Conservation (phyloP, 2,113 vertebrate genomes). For the Semnopithecus entellus region DNA sequence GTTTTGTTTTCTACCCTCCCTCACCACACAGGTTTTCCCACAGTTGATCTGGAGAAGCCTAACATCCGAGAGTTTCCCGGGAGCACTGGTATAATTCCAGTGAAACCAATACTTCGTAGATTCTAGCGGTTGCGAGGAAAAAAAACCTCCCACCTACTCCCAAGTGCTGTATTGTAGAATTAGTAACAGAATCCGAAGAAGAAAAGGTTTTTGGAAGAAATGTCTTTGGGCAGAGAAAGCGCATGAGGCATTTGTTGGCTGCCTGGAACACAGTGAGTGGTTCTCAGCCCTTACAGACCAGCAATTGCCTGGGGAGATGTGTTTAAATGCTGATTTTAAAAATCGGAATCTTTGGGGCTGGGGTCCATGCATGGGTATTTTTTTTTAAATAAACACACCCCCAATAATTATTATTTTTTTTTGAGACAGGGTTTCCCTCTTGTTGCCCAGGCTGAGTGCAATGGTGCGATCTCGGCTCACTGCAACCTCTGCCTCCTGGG, state of each 20-base stretch:
- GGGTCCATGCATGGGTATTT: not conserved
- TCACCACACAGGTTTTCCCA: not conserved
- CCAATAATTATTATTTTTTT: no score
- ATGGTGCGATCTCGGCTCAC: no score
- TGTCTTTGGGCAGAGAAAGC: not conserved
- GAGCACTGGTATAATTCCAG: not conserved
- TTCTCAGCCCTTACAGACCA: rapidly evolving
- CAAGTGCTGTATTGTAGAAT: not conserved
- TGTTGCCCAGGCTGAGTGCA: no score
- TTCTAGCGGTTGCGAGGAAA: not conserved
- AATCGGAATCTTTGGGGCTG: not conserved
- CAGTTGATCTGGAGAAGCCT: not conserved
- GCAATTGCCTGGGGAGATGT: not conserved
- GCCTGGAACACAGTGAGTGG: rapidly evolving
- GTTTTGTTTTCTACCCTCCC: no score
- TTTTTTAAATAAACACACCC: not conserved
- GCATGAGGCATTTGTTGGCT: rapidly evolving
- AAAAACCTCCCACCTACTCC: not conserved
- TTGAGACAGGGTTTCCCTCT: no score
- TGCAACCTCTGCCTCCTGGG: no score
- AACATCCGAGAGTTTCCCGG: not conserved
- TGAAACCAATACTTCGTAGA: not conserved
- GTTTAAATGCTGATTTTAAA: not conserved
- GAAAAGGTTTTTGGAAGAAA: not conserved
- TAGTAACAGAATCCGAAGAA: not conserved